These are phyloP conservation scores for Penaeus vannamei DNA, from an alignment of 1,140 invertebrate species.

Conservation along the genomic window DNA sequence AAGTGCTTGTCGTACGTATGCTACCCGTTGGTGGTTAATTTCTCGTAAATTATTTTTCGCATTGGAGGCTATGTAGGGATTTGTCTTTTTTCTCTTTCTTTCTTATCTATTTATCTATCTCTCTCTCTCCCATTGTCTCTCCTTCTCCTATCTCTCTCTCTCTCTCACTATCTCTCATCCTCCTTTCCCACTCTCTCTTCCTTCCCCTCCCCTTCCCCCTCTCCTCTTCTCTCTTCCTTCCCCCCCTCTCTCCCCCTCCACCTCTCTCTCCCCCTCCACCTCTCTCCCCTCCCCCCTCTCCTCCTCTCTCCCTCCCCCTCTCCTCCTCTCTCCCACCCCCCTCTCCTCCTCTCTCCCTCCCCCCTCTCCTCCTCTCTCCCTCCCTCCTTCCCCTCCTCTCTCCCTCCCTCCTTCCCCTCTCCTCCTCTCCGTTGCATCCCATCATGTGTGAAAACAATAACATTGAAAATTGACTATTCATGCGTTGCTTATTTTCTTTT, in stretches of 20 bases:
- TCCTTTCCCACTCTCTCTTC: too few relatives aligned
- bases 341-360: neutral
- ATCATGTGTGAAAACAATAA: too few relatives aligned
- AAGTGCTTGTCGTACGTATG: too few relatives aligned
- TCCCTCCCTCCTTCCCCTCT: neutral
- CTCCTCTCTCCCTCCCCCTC: neutral
- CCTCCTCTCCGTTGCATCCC: neutral
- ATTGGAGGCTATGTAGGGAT: neutral
- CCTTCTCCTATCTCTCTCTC: neutral
- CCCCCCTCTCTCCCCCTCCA: slow-evolving; percentile 8
- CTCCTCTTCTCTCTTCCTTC: neutral
- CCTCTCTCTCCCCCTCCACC: neutral
- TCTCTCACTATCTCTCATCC: neutral
- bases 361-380: neutral
- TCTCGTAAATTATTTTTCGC: neutral
- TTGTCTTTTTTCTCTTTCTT: neutral
- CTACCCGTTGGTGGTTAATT: too few relatives aligned
- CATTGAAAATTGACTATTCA: too few relatives aligned
- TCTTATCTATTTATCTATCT: too few relatives aligned
- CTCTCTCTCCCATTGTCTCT: neutral
- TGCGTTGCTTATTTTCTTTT: too few relatives aligned
- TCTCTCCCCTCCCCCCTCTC: neutral
- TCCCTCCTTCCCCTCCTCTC: neutral
- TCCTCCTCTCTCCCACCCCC: neutral
- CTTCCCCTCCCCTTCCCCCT: too few relatives aligned